Percentiles rank a stretch among this genome's conserved stretches.
These are phyloP conservation scores for Ondatra zibethicus DNA, from an alignment of 2,113 vertebrate genomes.

Conservation along the genomic window DNA sequence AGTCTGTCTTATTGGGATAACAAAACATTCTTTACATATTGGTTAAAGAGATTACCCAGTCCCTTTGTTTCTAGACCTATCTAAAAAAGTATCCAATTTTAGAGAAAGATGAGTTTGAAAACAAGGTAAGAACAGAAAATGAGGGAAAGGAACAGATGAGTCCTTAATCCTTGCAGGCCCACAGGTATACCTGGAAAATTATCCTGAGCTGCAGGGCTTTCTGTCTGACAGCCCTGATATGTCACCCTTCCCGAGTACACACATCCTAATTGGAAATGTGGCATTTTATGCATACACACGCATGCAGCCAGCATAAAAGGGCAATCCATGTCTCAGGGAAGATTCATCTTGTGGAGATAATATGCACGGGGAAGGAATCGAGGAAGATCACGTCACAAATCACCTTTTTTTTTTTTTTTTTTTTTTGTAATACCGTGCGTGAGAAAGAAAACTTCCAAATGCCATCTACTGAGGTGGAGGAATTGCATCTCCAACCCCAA, in stretches of 20 bases:
- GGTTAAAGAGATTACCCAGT: constrained; percentile 28
- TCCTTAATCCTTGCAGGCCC: not conserved
- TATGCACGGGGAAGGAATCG: constrained; percentile 45
- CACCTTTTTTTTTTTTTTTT: constrained; percentile 26
- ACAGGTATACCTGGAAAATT: not conserved
- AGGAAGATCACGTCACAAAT: constrained; percentile 61
- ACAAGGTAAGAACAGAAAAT: constrained; percentile 48
- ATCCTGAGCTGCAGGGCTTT: constrained; percentile 56
- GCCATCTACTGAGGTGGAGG: not conserved
- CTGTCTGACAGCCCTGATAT: constrained; percentile 68
- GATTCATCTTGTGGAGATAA: constrained; percentile 71
- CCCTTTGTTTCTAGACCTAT: constrained; percentile 1
- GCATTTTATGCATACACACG: constrained; percentile 78
- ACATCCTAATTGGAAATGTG: constrained; percentile 77
- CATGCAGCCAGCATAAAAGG: constrained; percentile 77
- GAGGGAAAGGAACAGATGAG: not conserved
- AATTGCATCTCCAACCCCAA: not conserved
- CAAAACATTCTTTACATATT: constrained; percentile 53
- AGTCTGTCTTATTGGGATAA: not conserved
- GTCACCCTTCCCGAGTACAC: constrained; percentile 57
- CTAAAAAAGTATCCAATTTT: not conserved
- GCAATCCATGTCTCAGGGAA: constrained; percentile 67
- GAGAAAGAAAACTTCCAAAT: not conserved
- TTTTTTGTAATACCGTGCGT: not conserved
- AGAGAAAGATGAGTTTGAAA: constrained; percentile 44